Base-by-base conservation (phyloP, 2,888 invertebrate genomes). In the Zaprionus obscuricornis region DNA sequence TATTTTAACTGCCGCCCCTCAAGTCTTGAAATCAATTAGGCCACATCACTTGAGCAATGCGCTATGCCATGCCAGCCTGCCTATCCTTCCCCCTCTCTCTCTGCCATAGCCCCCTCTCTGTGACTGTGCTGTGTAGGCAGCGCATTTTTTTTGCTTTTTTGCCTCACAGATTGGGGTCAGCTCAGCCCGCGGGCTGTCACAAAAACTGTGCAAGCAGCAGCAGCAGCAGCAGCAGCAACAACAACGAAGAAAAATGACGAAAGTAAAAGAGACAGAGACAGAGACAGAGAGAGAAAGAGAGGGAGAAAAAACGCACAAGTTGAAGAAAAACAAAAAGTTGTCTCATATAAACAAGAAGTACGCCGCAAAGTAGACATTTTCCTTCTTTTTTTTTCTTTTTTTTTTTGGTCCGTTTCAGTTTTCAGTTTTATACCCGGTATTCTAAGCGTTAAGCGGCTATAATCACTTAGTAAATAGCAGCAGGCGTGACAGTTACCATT, bases 21-120 rank as follows among this genome's bases (percentile, higher is more conserved):
- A 26, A 69, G 63, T 54, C 66, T 50, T 64, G 59, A 70, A 76
- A 78, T 84, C 78, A 78, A 84, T 78, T 78, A 84, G 84, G 69
- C 77, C 54, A 33, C 60, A 54, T 68, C 68, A 56, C 42, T 63
- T 54, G 40, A 52, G 18, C 37, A 3, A n/a, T 20, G 17, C 18
- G 5, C 10, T 8, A 8, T n/a, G 20, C 10, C 6, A 13, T 17
- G 39, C 3, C 2, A 24, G 4, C 24, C 7, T n/a, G n/a, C n/a
- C n/a, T n/a, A n/a, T n/a, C n/a, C n/a, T n/a, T n/a, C n/a, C n/a
- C n/a, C n/a, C n/a, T n/a, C n/a, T n/a, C n/a, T n/a, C n/a, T n/a
- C n/a, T n/a, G n/a, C n/a, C n/a, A n/a, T n/a, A n/a, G n/a, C n/a
- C n/a, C n/a, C n/a, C n/a, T n/a, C n/a, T n/a, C n/a, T n/a, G n/a